These are phyloP conservation scores for Encarsia formosa DNA, from an alignment of 2,888 invertebrate species.

Conservation along the genomic window DNA sequence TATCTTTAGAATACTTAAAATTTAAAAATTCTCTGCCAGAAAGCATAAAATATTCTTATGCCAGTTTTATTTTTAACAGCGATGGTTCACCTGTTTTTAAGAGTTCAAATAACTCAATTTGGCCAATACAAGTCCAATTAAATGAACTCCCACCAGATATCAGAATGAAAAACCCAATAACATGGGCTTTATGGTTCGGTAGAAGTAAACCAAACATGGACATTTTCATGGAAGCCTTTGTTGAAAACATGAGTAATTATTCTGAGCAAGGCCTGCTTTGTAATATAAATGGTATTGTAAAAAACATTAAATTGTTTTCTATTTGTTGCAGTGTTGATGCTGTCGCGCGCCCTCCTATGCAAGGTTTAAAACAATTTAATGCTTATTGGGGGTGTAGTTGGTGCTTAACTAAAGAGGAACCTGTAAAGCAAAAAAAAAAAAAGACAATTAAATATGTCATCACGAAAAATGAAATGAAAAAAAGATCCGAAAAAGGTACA, in stretches of 20 bases:
- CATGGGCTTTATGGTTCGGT: constrained; percentile 13
- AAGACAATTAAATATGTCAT: background rate
- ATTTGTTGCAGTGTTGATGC: background rate
- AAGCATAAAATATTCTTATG: constrained; percentile 4
- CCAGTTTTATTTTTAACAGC: constrained; percentile 24
- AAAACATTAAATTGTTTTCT: background rate
- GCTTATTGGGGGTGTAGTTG: background rate
- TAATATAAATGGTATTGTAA: background rate
- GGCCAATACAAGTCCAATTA: constrained; percentile 24
- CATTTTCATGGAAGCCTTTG: constrained; percentile 7
- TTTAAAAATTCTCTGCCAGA: background rate
- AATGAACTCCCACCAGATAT: constrained; percentile 24
- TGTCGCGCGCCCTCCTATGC: background rate
- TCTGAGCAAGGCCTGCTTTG: background rate
- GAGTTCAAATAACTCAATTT: constrained; percentile 22
- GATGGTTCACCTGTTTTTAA: constrained; percentile 19
- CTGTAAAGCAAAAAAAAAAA: background rate
- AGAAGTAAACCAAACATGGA: constrained; percentile 8
- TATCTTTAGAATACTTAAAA: background rate
- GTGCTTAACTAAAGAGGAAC: background rate
- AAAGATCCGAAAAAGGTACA: background rate
- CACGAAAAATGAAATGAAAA: background rate
- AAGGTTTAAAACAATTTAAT: background rate
- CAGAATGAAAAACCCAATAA: constrained; percentile 10
- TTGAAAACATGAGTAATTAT: constrained; percentile 4